These are phyloP conservation scores for Tokudaia muenninki DNA, from an alignment of 2,797 vertebrate genomes.

Conservation along the genomic window DNA sequence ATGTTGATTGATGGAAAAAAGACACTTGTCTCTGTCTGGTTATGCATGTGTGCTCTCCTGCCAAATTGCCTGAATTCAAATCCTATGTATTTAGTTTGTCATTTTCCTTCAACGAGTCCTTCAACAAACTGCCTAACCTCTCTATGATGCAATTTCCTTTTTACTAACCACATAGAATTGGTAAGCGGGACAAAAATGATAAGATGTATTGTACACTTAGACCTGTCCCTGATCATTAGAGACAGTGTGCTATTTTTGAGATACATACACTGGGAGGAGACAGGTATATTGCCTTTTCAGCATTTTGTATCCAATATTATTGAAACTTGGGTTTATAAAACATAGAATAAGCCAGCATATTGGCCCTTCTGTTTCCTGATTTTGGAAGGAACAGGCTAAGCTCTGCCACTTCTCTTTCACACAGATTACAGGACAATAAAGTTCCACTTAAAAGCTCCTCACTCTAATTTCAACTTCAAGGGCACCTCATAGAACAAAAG, in stretches of 20 bases:
- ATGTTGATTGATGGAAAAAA: not conserved
- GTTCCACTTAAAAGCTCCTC: not conserved
- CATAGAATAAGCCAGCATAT: not conserved
- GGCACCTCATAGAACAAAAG: not conserved
- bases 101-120: not conserved
- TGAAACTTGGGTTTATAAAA: not conserved
- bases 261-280: not conserved
- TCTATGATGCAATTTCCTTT: not conserved
- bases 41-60: not conserved
- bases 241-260: not conserved
- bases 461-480: not conserved
- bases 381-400: not conserved
- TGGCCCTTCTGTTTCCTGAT: not conserved
- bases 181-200: not conserved
- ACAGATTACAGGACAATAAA: not conserved
- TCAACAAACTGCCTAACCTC: not conserved
- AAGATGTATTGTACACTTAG: not conserved
- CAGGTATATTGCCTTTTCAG: not conserved
- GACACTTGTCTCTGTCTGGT: not conserved
- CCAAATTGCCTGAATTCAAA: not conserved
- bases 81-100: not conserved
- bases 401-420: not conserved
- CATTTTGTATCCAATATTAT: not conserved
- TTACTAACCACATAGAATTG: not conserved
- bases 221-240: not conserved